These are phyloP conservation scores for Crocidura indochinensis DNA, from an alignment of 2,797 vertebrate genomes.

Conservation along the genomic window DNA sequence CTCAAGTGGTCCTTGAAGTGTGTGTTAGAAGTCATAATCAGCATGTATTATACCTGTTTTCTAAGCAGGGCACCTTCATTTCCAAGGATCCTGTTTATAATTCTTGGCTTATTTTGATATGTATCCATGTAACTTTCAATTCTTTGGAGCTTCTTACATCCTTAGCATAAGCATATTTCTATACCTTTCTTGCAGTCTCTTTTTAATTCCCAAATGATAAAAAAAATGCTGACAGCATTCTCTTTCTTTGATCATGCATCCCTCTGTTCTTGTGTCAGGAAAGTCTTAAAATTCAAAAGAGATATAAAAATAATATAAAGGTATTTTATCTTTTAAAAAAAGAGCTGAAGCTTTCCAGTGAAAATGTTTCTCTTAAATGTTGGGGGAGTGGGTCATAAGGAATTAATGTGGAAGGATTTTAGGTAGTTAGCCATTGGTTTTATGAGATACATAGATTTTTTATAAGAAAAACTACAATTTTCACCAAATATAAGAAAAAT, in stretches of 20 bases:
- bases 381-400: not conserved
- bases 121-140: conserved; percentile 41
- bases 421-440: not conserved
- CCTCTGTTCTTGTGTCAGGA: conserved; percentile 27
- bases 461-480: not conserved
- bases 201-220: conserved; percentile 57
- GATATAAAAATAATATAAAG: conserved; percentile 28
- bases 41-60: not conserved
- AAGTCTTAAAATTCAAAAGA: conserved; percentile 57
- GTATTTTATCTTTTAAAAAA: not conserved
- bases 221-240: not conserved
- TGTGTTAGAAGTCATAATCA: not conserved
- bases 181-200: not conserved
- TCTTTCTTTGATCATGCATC: conserved; percentile 55
- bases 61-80: not conserved
- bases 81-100: not conserved
- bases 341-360: not conserved
- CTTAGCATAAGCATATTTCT: conserved; percentile 30
- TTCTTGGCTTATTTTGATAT: conserved; percentile 41
- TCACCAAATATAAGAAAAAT: not conserved
- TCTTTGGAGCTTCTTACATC: conserved; percentile 27
- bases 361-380: not conserved
- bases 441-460: not conserved
- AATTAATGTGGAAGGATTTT: not conserved
- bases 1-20: not conserved